Evolutionary conservation across 2,888 invertebrate species (phyloP), one percentile per base, ranked within the genome.

Genomic region (Calliphora vomitoria): DNA sequence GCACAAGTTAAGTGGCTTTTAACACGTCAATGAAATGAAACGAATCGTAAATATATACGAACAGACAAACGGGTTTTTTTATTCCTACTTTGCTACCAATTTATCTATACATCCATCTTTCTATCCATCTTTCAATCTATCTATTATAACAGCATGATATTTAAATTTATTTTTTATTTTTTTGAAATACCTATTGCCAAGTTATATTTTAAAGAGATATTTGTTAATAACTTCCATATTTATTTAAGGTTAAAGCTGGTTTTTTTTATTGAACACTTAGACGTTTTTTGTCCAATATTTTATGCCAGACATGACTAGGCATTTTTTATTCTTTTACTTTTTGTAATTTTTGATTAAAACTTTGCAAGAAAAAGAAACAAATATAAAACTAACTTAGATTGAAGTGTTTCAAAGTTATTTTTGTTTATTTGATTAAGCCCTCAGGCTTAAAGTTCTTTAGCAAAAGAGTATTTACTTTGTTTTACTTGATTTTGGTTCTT

Each of bases 1-100:
- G 86, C 82, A 74, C 60, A 82, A 79, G 78, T 79, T 86, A 86
- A 86, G 86, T 86, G 79, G 78, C 79, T 86, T 79, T 86, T 86
- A 86, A 82, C 86, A 86, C 86, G 76, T 86, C 82, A 82, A 68
- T 82, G 41, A 72, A 76, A 78, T 68, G 50, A 82, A 82, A 60
- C 50, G 62, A 68, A 68, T 66, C 35, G 5, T 13, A 31, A 10
- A 13, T 25, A 58, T 25, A 25, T 13, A 11, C 11, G 3, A 62
- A 69, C 13, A 82, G 41, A 76, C 31, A 69, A 78, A 72, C 64
- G 41, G 41, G 66, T 66, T 79, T 84, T 58, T 58, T 18, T 41
- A 38, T 47, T 20, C 20, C 8, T 6, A 68, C 44, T 8, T 5
- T 35, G 25, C 55, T 55, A 55, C 1, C 55, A 53, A 81, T 62